These are phyloP conservation scores for Anguilla anguilla DNA, from an alignment of 2,797 vertebrate genomes.

Conservation along the genomic window DNA sequence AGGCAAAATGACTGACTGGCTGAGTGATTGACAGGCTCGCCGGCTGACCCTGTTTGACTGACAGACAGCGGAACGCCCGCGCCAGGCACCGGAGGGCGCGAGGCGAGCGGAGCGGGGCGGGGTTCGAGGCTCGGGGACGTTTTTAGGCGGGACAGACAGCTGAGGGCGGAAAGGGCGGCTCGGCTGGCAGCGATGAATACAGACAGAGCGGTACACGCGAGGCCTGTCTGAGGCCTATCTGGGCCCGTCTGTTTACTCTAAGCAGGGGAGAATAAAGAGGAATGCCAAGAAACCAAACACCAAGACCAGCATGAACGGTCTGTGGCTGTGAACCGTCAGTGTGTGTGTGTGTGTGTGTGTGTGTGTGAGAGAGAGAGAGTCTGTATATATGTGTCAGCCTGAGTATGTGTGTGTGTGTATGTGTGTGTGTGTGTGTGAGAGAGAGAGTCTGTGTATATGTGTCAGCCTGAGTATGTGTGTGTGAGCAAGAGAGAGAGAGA, in stretches of 20 bases:
- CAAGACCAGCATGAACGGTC: background rate
- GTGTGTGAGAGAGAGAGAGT: background rate
- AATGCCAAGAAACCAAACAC: background rate
- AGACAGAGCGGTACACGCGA: background rate
- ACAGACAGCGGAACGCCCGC: background rate
- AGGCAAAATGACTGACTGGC: background rate
- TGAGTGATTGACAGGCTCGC: no score
- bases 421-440: no score
- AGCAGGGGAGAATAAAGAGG: background rate
- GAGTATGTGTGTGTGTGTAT: no score
- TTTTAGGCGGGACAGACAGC: background rate
- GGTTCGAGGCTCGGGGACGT: background rate
- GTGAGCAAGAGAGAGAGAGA: no score
- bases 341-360: background rate
- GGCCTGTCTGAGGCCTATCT: background rate
- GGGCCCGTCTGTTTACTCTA: background rate
- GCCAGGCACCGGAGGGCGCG: background rate
- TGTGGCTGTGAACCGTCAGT: background rate
- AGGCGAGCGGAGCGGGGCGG: no score
- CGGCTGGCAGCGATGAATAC: background rate
- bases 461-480: no score
- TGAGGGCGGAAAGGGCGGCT: background rate
- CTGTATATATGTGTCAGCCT: background rate
- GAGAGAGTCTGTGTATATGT: no score
- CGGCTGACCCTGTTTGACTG: background rate